These are phyloP conservation scores for Trichonephila inaurata DNA, from an alignment of 1,140 invertebrate genomes.

Conservation along the genomic window DNA sequence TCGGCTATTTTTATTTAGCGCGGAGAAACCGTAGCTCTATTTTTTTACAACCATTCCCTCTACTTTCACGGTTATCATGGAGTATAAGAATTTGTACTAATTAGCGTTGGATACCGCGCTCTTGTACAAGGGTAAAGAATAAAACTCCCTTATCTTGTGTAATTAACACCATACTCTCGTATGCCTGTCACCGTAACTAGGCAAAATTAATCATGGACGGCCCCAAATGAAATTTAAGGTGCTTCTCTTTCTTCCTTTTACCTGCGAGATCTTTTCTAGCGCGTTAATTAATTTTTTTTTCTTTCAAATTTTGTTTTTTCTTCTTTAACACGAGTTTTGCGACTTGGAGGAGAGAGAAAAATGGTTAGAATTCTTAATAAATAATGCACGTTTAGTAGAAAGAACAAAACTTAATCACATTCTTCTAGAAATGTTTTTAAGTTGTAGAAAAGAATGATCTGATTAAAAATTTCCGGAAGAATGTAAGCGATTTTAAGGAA, in stretches of 20 bases:
- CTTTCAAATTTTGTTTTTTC: neutral
- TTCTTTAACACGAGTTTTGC: neutral
- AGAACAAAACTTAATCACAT: slow-evolving; percentile 12
- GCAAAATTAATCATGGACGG: slow-evolving; percentile 59
- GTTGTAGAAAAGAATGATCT: neutral
- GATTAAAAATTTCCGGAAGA: slow-evolving; percentile 14
- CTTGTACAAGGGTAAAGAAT: slow-evolving; percentile 18
- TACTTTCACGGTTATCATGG: slow-evolving; percentile 61
- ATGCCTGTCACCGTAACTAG: slow-evolving; percentile 67
- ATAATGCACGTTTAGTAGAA: neutral
- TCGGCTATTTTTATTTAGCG: slow-evolving; percentile 74
- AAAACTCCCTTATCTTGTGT: slow-evolving; percentile 57
- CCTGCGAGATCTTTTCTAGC: slow-evolving; percentile 27
- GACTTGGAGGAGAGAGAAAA: neutral
- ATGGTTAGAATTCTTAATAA: neutral
- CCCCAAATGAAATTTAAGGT: slow-evolving; percentile 58
- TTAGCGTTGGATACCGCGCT: slow-evolving; percentile 52
- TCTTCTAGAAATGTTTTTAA: neutral
- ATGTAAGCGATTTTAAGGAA: neutral
- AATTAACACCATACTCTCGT: slow-evolving; percentile 71
- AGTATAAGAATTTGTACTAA: slow-evolving; percentile 63
- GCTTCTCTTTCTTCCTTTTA: neutral
- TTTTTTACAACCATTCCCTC: slow-evolving; percentile 29
- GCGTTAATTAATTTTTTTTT: slow-evolving; percentile 64
- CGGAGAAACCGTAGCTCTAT: neutral